Percentiles rank a stretch among this genome's conserved stretches.
Conservation (phyloP, 2,888 invertebrate genomes). For the Lymantria monacha region DNA sequence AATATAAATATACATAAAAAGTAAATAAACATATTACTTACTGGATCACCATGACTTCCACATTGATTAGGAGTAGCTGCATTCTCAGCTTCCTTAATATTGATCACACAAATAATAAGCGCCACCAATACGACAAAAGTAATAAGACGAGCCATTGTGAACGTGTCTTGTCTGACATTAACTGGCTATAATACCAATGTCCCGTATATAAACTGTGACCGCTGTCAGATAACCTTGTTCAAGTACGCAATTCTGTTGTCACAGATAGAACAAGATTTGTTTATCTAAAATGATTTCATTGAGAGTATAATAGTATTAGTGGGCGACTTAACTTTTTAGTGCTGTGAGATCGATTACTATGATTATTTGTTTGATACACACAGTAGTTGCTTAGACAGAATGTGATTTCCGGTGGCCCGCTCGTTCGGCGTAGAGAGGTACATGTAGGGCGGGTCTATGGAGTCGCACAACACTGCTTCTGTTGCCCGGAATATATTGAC, state of each 20-base stretch:
- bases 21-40: not conserved
- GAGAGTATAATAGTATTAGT: not conserved
- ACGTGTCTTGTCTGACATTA: not conserved
- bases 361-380: not conserved
- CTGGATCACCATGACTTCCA: not conserved
- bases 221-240: not conserved
- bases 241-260: not conserved
- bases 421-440: too few species aligned
- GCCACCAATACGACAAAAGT: not conserved
- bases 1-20: too few species aligned
- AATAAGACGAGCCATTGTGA: not conserved
- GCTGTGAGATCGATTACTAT: not conserved
- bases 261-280: too few species aligned
- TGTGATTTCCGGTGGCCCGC: too few species aligned
- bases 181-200: not conserved
- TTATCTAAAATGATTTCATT: not conserved
- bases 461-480: too few species aligned
- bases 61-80: not conserved
- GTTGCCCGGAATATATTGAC: too few species aligned
- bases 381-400: too few species aligned
- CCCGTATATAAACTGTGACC: not conserved
- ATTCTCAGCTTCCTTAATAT: not conserved
- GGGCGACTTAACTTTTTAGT: too few species aligned
- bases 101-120: conserved; percentile 9
- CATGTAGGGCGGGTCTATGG: too few species aligned